Evolutionary conservation across 1,140 invertebrate species (phyloP).

Genomic region (Tetramorium alpestre): DNA sequence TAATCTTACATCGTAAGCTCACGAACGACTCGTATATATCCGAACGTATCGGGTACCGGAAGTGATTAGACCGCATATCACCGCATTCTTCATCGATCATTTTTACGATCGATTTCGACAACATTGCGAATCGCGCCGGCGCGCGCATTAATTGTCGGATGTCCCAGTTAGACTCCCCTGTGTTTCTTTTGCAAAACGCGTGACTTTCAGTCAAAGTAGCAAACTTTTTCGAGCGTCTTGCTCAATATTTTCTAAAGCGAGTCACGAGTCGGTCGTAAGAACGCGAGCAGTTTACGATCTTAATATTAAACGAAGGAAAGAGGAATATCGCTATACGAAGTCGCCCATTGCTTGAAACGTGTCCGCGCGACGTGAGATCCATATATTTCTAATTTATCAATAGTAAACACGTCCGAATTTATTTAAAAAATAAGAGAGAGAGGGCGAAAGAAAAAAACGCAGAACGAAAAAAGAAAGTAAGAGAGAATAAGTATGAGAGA

Average conservation of each 20-base stretch:
- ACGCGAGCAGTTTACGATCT: conserved; percentile 34
- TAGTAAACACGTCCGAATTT: conserved; percentile 59
- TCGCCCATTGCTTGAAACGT: background rate
- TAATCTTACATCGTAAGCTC: conserved; percentile 50
- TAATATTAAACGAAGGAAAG: conserved; percentile 16
- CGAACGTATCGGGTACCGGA: background rate
- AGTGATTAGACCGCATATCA: background rate
- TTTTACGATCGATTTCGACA: background rate
- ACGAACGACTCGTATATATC: conserved; percentile 57
- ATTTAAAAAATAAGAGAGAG: conserved; percentile 42
- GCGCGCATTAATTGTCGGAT: background rate
- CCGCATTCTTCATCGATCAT: background rate
- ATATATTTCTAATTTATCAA: conserved; percentile 50
- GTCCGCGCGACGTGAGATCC: background rate
- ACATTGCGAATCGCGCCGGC: background rate
- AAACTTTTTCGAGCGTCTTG: background rate
- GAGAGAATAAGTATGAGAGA: conserved; percentile 32
- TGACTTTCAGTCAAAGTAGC: background rate
- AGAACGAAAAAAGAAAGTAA: conserved; percentile 1
- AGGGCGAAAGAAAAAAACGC: background rate
- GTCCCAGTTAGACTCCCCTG: background rate
- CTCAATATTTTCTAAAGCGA: conserved; percentile 2
- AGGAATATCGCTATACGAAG: background rate
- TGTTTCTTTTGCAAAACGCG: conserved; percentile 3
- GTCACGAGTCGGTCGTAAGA: conserved; percentile 60